These are phyloP conservation scores for Nomada ferruginata DNA, from an alignment of 2,888 invertebrate species.

Conservation along the genomic window DNA sequence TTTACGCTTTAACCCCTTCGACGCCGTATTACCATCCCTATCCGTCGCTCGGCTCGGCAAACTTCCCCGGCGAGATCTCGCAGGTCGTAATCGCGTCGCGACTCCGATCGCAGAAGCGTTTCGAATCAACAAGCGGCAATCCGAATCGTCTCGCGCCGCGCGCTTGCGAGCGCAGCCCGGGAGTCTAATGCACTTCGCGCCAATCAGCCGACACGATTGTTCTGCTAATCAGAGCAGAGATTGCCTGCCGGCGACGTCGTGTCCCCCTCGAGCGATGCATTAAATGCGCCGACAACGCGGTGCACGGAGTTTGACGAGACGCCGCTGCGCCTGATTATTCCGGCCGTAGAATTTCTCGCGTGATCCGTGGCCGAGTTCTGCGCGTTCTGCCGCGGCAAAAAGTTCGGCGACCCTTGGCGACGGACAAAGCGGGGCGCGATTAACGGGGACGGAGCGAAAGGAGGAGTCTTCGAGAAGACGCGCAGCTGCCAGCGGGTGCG, in stretches of 20 bases:
- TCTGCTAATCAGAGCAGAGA: constrained; percentile 55
- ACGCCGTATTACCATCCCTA: too few relatives aligned
- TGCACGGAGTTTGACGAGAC: background rate
- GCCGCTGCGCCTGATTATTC: background rate
- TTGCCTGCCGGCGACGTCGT: constrained; percentile 52
- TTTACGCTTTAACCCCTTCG: background rate
- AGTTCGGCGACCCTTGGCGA: background rate
- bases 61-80: constrained; percentile 4
- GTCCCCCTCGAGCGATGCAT: constrained; percentile 12
- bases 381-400: too few relatives aligned
- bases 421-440: background rate
- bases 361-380: background rate
- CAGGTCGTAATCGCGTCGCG: constrained; percentile 5
- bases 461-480: too few relatives aligned
- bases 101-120: constrained; percentile 32
- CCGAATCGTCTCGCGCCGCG: constrained; percentile 44
- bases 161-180: constrained; percentile 34
- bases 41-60: background rate
- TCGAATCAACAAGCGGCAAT: constrained; percentile 54
- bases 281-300: background rate
- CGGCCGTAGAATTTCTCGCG: background rate
- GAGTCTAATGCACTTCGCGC: constrained; percentile 44
- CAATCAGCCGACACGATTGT: constrained; percentile 55
- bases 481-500: background rate
- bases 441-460: background rate